Evolutionary conservation across 2,113 vertebrate genomes (phyloP), one percentile per base, ranked within the genome.

Genomic region (Egretta garzetta): DNA sequence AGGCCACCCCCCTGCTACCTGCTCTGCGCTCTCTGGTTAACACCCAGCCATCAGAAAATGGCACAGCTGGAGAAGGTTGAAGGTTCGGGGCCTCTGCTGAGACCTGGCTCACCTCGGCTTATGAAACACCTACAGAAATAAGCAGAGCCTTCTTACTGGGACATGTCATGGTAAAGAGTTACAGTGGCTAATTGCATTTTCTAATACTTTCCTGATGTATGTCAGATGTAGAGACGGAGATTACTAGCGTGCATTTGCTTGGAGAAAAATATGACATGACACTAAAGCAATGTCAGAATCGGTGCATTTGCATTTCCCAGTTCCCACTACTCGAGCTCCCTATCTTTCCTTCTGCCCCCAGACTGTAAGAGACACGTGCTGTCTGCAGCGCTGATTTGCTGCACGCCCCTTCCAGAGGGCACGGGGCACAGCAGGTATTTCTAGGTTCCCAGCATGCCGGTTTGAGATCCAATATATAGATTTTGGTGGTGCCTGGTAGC

Each of bases 161-260:
- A 23, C 10, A 3, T 28, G 21, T 28, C 20, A 30, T 7, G 9
- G 43, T 39, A n/a, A 90, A 56, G 35, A 47, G 18, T 30, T 64
- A n/a, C 18, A 55, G 26, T 7, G 19, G 18, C 37, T 95, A 81
- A 87, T 84, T 87, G 64, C 30, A 56, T 93, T 93, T 91, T 85
- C 70, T 87, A 63, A 59, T 84, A 39, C 20, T 87, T 86, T 63
- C 56, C 43, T 35, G 68, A 59, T 20, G 35, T 17, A 2, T 33
- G 37, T 79, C 86, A 91, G 33, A n/a, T 26, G 30, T 9, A 64
- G 80, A 74, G 59, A 62, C 39, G 55, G 80, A 84, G 60, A 56
- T 27, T 45, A 39, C 28, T 63, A 7, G 30, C 23, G 15, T 8
- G 55, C 20, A 22, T 79, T 84, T 74, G 4, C 91, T 75, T 60